Evolutionary conservation across 2,888 invertebrate genomes (phyloP).

Genomic region (Anodontia alba): DNA sequence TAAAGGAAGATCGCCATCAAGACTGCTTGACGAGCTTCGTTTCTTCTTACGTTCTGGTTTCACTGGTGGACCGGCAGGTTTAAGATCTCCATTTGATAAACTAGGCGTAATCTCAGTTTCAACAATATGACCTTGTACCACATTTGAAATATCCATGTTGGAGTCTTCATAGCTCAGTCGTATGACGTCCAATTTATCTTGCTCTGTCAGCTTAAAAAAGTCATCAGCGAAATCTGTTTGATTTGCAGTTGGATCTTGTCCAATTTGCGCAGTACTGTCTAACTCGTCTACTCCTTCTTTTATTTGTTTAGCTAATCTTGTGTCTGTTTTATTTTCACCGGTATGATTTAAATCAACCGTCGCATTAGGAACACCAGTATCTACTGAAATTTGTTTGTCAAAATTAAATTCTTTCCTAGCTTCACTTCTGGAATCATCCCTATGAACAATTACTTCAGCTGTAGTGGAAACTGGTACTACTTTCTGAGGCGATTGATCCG

Average conservation of each 20-base stretch:
- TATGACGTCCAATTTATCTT: conserved; percentile 68
- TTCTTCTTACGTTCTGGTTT: conserved; percentile 76
- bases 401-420: not conserved
- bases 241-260: not conserved
- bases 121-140: conserved; percentile 16
- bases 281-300: conserved; percentile 2
- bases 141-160: conserved; percentile 26
- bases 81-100: conserved; percentile 45
- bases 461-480: conserved; percentile 12
- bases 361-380: conserved; percentile 38
- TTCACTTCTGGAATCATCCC: conserved; percentile 16
- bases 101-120: conserved; percentile 24
- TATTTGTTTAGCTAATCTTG: conserved; percentile 10
- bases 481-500: conserved; percentile 19
- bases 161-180: conserved; percentile 68
- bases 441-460: conserved; percentile 44
- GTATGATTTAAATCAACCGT: conserved; percentile 37
- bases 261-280: conserved; percentile 5
- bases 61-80: conserved; percentile 60
- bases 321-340: conserved; percentile 12
- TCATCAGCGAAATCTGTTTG: conserved; percentile 36
- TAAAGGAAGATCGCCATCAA: conserved; percentile 25
- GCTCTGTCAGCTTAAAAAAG: conserved; percentile 66
- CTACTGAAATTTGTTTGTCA: conserved; percentile 35
- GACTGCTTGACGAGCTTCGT: conserved; percentile 55